Evolutionary conservation across 1,140 invertebrate species (phyloP).

Genomic region (Papilio aristodemus): DNA sequence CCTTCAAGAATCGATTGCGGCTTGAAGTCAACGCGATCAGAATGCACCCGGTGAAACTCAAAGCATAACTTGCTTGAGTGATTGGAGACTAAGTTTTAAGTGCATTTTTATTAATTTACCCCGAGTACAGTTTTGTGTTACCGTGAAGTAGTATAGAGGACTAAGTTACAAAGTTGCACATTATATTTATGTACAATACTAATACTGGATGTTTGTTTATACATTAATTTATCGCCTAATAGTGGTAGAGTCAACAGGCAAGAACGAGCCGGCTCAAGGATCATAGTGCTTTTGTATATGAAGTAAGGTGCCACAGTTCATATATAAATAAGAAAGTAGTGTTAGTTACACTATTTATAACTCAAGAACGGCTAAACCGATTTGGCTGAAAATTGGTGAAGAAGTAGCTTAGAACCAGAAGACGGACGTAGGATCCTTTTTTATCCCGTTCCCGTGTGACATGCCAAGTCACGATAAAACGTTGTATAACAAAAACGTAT

Average conservation of each 20-base stretch:
- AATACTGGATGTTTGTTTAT: too few relatives aligned
- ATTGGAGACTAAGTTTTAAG: conserved; percentile 42
- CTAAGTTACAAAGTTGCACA: background rate
- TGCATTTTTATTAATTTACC: conserved; percentile 34
- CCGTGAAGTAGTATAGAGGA: background rate
- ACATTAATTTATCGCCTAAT: too few relatives aligned
- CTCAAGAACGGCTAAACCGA: conserved; percentile 23
- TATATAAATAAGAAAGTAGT: background rate
- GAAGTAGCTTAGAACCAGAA: too few relatives aligned
- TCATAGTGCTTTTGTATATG: background rate
- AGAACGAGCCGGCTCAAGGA: too few relatives aligned
- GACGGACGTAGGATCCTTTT: too few relatives aligned
- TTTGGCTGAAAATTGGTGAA: conserved; percentile 20
- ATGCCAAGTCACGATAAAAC: too few relatives aligned
- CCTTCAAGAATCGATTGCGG: conserved; percentile 60
- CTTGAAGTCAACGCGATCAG: conserved; percentile 49
- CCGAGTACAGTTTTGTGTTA: conserved; percentile 30
- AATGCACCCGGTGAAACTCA: conserved; percentile 68
- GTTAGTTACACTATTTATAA: too few relatives aligned
- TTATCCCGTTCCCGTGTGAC: too few relatives aligned
- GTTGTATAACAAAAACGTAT: too few relatives aligned
- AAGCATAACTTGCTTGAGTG: conserved; percentile 60
- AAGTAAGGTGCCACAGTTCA: background rate
- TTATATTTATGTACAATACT: conserved; percentile 11
- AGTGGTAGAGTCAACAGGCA: too few relatives aligned